Base-by-base conservation (phyloP, 2,888 invertebrate genomes). In the Sarcophaga variegata region DNA sequence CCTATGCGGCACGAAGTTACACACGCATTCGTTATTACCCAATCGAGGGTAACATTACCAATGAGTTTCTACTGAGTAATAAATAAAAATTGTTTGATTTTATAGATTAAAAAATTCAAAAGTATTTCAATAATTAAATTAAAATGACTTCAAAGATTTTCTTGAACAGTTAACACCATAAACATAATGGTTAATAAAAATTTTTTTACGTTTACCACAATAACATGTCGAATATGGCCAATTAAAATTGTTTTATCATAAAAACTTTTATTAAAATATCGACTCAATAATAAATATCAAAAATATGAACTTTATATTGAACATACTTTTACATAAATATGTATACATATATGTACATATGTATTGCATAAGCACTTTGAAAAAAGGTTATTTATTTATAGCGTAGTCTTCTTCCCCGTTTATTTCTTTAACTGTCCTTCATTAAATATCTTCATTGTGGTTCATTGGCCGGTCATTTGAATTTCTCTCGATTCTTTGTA, bases 391-490 rank as follows among this genome's bases (percentile, higher is more conserved):
- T 71, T 59, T n/a, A 49, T 70, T 54, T 64, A 75, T 20, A n/a
- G 3, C 4, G 47, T 14, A 62, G 20, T 22, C 22, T 62, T 62
- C 17, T 67, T 75, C 27, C 66, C 12, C 17, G 37, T 59, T 47
- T 47, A 25, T 17, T 4, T 27, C 27, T n/a, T 76, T 64, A 69
- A 59, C 20, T 66, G 54, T 22, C 5, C 14, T 64, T 64, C 49
- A 10, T 75, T 81, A 20, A 62, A 77, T 81, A 72, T 72, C 76
- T 45, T 27, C 54, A 49, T 81, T 79, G 49, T 70, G 81, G 81
- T 69, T 78, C 81, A 79, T 70, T 81, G 78, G 27, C 70, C 69
- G 5, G 1, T 5, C 54, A 69, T 78, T 66, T 60, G 60, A 62
- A 64, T 59, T 54, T 70, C 27, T 66, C 2, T 75, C 74, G 27